Percentiles rank a stretch among this genome's conserved stretches.
Conservation (phyloP, 2,113 vertebrate genomes). For the Columba janthina region DNA sequence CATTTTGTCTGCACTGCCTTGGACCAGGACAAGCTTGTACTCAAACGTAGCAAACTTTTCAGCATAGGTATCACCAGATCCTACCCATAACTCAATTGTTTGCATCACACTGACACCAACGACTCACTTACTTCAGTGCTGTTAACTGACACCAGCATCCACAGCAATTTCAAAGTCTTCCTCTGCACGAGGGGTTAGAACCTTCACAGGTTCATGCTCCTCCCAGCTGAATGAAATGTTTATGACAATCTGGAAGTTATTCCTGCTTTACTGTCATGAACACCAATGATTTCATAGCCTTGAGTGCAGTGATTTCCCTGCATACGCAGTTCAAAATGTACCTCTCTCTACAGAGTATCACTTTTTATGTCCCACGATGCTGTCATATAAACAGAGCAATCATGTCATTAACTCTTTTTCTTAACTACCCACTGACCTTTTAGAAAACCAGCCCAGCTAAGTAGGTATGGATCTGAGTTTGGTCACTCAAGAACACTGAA, state of each 20-base stretch:
- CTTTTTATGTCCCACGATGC: background rate
- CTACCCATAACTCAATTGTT: background rate
- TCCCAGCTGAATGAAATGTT: background rate
- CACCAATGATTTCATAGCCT: background rate
- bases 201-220: background rate
- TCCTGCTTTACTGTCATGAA: background rate
- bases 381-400: background rate
- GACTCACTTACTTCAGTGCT: background rate
- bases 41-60: background rate
- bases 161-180: background rate
- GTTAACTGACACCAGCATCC: background rate
- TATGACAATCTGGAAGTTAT: background rate
- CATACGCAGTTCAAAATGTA: background rate
- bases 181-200: background rate
- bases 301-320: background rate
- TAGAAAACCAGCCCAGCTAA: background rate
- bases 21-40: background rate
- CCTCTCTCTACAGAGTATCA: background rate
- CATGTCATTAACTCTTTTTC: background rate
- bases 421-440: background rate
- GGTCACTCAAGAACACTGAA: background rate
- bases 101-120: background rate
- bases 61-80: background rate
- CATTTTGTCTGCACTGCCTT: background rate
- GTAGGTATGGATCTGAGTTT: background rate